Percentiles rank a stretch among this genome's conserved stretches.
These are phyloP conservation scores for Drosophila barbarae DNA, from an alignment of 2,888 invertebrate genomes.

Conservation along the genomic window DNA sequence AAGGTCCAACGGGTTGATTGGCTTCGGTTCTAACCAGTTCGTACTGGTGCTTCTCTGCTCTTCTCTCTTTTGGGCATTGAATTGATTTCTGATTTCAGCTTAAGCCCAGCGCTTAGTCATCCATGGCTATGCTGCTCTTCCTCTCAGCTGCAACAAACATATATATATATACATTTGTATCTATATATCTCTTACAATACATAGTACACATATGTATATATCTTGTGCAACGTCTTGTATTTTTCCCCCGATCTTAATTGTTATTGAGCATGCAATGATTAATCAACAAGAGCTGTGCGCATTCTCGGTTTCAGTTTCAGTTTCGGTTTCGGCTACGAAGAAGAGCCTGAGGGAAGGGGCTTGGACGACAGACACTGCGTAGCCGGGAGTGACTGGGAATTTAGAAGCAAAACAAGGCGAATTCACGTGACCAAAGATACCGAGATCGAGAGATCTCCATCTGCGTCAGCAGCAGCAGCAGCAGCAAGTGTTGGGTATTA, in stretches of 20 bases:
- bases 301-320: conserved; percentile 11
- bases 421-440: conserved; percentile 31
- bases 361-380: conserved; percentile 23
- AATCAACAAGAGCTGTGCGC: conserved; percentile 41
- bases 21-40: conserved; percentile 60
- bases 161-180: background rate
- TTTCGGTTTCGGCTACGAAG: conserved; percentile 37
- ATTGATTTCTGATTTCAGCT: conserved; percentile 64
- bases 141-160: background rate
- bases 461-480: conserved; percentile 21
- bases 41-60: conserved; percentile 16
- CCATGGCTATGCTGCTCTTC: conserved; percentile 12
- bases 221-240: conserved; percentile 17
- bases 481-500: conserved; percentile 10
- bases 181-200: background rate
- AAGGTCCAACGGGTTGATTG: conserved; percentile 48
- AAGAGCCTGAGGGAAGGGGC: background rate
- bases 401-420: background rate
- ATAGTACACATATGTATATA: background rate
- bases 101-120: conserved; percentile 54
- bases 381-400: conserved; percentile 34
- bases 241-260: conserved; percentile 55
- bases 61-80: conserved; percentile 22
- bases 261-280: conserved; percentile 55
- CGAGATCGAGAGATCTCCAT: background rate